A percentile compares a stretch with the other conserved stretches of the same genome.
Evolutionary conservation across 2,113 vertebrate genomes (phyloP).

Genomic region (Colossoma macropomum): DNA sequence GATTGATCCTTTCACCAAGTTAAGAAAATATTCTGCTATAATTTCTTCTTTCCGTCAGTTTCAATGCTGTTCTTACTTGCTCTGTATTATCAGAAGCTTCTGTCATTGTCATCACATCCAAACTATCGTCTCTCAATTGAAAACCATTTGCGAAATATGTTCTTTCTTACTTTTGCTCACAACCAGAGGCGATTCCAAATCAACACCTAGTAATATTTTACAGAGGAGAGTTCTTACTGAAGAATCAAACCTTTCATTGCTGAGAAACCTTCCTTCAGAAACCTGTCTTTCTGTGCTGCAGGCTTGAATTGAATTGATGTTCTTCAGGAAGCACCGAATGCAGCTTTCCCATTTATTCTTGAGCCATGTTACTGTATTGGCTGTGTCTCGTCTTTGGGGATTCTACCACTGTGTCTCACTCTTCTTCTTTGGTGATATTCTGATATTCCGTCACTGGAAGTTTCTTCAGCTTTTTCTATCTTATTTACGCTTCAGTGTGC

Average conservation of each 20-base stretch:
- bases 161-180: neutral
- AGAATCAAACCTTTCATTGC: no score
- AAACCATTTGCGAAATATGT: neutral
- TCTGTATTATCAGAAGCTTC: no score
- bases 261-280: no score
- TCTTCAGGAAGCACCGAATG: neutral
- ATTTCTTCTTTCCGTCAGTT: neutral
- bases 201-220: neutral
- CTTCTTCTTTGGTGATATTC: neutral
- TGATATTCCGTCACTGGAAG: neutral
- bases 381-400: neutral
- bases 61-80: neutral
- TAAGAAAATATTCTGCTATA: neutral
- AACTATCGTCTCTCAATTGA: no score
- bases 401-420: neutral
- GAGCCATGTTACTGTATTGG: neutral
- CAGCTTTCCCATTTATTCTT: neutral
- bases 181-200: no score
- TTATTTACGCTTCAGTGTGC: no score
- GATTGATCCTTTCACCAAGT: neutral
- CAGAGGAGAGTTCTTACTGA: no score
- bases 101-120: neutral
- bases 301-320: neutral
- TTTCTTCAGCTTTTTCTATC: no score
- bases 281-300: no score